phyloP scores from a whole-genome alignment of 1,140 invertebrate species.

The Dreissena polymorpha region DNA sequence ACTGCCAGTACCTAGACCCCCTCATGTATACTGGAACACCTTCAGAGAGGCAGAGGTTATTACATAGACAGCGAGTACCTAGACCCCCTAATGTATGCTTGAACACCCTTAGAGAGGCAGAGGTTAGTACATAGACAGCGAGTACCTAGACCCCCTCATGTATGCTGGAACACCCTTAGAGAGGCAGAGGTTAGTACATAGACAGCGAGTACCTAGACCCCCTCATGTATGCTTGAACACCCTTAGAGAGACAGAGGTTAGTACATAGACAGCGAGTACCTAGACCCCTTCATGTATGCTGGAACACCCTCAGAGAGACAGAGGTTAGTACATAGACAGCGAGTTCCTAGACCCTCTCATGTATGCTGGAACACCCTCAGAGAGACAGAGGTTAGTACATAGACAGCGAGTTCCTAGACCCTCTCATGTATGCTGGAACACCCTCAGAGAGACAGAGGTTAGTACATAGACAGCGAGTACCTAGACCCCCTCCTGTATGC shows the following conservation, averaged over 20 bases:
- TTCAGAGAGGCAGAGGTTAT: conserved; percentile 94
- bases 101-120: conserved; percentile 93
- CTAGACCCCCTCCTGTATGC: conserved; percentile 94
- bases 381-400: conserved; percentile 96
- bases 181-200: conserved; percentile 95
- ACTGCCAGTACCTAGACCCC: conserved; percentile 87
- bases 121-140: conserved; percentile 91
- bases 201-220: conserved; percentile 88
- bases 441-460: conserved; percentile 95
- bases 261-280: conserved; percentile 86
- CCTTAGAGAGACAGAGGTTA: conserved; percentile 95
- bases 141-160: conserved; percentile 92
- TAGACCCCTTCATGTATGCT: conserved; percentile 95
- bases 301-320: conserved; percentile 93
- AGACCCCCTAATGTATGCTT: conserved; percentile 94
- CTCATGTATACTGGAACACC: conserved; percentile 96
- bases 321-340: conserved; percentile 92
- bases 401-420: conserved; percentile 86
- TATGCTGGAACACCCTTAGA: conserved; percentile 95
- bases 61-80: conserved; percentile 85
- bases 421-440: conserved; percentile 95
- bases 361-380: conserved; percentile 94
- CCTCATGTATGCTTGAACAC: conserved; percentile 95
- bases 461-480: conserved; percentile 88
- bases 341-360: conserved; percentile 92